phyloP scores from a whole-genome alignment of 2,113 vertebrate species.

The Tachysurus fulvidraco region DNA sequence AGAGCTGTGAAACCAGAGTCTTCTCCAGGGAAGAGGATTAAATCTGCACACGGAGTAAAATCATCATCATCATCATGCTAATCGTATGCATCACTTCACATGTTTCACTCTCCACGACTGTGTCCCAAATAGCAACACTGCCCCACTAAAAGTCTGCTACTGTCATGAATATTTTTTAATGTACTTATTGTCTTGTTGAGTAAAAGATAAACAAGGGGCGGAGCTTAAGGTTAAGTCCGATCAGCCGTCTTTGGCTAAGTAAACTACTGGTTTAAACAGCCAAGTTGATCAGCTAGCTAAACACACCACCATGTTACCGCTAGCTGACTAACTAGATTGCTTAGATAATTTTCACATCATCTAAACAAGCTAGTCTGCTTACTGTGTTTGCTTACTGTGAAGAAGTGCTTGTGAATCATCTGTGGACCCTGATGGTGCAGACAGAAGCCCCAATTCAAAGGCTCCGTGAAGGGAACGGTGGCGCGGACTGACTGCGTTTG shows the following conservation, averaged over 20 bases:
- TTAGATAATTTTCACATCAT: not conserved
- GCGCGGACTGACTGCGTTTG: not conserved
- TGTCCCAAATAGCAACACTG: not conserved
- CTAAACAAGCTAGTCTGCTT: not conserved
- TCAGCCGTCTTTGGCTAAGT: not conserved
- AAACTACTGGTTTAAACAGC: not conserved
- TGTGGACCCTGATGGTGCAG: not conserved
- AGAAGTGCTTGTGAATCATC: conserved; percentile 43
- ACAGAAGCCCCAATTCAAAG: conserved; percentile 24
- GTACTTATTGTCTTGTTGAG: not conserved
- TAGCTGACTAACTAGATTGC: not conserved
- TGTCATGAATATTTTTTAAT: not conserved
- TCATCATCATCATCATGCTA: not conserved
- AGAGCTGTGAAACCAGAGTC: conserved; percentile 39
- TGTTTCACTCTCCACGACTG: not conserved
- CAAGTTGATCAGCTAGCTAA: not conserved
- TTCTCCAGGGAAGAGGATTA: conserved; percentile 29
- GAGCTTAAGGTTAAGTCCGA: not conserved
- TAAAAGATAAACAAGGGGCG: not conserved
- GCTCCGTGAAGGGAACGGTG: conserved; percentile 27
- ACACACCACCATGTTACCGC: not conserved
- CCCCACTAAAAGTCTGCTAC: not conserved
- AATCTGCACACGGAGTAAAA: not conserved
- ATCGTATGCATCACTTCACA: not conserved
- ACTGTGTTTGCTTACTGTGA: conserved; percentile 33